Evolutionary conservation across 2,797 vertebrate species (phyloP).

Genomic region (Chiroxiphia lanceolata): DNA sequence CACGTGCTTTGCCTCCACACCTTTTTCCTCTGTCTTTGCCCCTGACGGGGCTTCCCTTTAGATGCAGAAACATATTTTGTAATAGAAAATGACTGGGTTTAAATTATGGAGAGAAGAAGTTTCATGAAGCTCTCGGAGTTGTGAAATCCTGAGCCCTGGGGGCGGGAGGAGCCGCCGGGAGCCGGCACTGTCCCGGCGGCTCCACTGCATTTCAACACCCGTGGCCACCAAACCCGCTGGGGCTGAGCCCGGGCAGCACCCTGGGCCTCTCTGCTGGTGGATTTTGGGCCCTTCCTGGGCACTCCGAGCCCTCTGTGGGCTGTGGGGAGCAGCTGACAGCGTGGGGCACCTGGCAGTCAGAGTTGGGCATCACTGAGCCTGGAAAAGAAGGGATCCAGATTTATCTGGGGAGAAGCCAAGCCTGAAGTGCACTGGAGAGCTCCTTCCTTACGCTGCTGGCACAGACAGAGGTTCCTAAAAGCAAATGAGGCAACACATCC

Average conservation of each 20-base stretch:
- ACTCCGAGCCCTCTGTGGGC: rapidly evolving
- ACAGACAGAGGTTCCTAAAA: not conserved
- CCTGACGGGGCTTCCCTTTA: not conserved
- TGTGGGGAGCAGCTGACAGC: not conserved
- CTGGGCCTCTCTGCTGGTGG: rapidly evolving
- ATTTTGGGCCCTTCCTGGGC: rapidly evolving
- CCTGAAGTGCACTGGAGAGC: not conserved
- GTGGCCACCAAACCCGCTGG: rapidly evolving
- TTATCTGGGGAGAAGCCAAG: not conserved
- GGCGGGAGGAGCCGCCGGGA: rapidly evolving
- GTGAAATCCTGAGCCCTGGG: rapidly evolving
- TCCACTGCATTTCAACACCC: not conserved
- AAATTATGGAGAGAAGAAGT: not conserved
- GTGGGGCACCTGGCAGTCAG: rapidly evolving
- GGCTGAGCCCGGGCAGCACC: rapidly evolving
- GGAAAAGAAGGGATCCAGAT: not conserved
- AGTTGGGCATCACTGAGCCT: not conserved
- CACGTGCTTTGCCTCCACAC: rapidly evolving
- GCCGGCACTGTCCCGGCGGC: not conserved
- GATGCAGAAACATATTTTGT: not conserved
- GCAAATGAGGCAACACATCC: not conserved
- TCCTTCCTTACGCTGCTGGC: not conserved
- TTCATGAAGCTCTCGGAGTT: not conserved
- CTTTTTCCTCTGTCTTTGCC: not conserved
- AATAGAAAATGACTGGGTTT: not conserved